phyloP scores from a whole-genome alignment of 1,140 invertebrate genomes.

The Bombus superbus region DNA sequence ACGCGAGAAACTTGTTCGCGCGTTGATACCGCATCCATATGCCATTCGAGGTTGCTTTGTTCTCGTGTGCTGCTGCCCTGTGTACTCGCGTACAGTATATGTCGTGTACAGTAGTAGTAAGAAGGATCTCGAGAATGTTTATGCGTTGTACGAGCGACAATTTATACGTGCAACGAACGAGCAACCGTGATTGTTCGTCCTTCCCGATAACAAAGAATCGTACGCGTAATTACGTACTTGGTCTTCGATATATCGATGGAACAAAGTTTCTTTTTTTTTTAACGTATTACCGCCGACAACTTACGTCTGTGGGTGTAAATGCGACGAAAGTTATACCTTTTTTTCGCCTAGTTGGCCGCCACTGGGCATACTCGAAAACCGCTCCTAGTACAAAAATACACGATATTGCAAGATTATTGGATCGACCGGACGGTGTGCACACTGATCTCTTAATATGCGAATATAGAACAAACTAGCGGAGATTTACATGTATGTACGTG shows the following conservation, averaged over 20 bases:
- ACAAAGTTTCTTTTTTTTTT: background rate
- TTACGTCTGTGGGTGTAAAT: constrained; percentile 50
- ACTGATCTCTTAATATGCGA: constrained; percentile 51
- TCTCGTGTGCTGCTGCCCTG: constrained; percentile 24
- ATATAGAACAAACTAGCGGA: constrained; percentile 46
- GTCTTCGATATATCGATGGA: background rate
- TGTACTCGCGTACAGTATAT: constrained; percentile 19
- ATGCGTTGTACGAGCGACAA: background rate
- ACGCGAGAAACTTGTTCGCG: background rate
- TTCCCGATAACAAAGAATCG: background rate
- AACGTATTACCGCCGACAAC: constrained; percentile 17
- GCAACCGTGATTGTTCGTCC: background rate
- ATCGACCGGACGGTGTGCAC: constrained; percentile 27
- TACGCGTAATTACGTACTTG: background rate
- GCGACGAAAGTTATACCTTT: constrained; percentile 63
- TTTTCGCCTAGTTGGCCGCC: constrained; percentile 61
- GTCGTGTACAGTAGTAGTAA: constrained; percentile 4
- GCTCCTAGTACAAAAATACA: constrained; percentile 67
- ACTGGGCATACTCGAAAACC: constrained; percentile 45
- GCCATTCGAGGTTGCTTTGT: constrained; percentile 45
- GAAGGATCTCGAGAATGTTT: constrained; percentile 15
- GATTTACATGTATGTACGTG: constrained; percentile 7
- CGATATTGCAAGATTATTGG: constrained; percentile 62
- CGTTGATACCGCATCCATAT: constrained; percentile 64
- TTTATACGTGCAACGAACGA: background rate